Conservation (phyloP, 2,113 vertebrate genomes). For the Cyanocitta stelleri region DNA sequence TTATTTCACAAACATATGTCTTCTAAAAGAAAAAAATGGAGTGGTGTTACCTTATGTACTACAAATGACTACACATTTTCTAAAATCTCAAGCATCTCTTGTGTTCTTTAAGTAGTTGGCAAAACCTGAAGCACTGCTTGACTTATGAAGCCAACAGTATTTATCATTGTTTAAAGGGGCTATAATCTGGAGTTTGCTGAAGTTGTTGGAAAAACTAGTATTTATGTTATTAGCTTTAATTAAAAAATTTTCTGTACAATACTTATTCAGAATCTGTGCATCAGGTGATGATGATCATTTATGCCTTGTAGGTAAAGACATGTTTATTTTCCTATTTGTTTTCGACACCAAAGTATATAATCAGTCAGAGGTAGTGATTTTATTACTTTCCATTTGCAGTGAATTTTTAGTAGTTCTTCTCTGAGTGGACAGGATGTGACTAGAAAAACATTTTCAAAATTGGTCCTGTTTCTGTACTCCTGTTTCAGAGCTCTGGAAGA, state of each 20-base stretch:
- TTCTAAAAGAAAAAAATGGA: neutral
- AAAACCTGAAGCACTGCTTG: neutral
- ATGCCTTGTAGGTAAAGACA: neutral
- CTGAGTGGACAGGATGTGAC: neutral
- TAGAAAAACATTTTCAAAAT: neutral
- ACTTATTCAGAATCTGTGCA: neutral
- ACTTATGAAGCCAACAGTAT: neutral
- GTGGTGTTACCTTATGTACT: neutral
- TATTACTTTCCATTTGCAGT: neutral
- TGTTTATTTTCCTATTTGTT: neutral
- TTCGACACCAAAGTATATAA: neutral
- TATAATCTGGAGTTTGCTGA: neutral
- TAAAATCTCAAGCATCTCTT: neutral
- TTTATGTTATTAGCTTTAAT: neutral
- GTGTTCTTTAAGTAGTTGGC: neutral
- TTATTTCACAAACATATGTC: neutral
- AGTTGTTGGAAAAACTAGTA: neutral
- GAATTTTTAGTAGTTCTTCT: neutral
- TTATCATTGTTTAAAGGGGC: neutral
- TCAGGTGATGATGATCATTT: neutral
- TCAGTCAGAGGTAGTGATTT: neutral
- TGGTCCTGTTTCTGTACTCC: neutral
- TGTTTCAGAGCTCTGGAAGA: conserved; percentile 63
- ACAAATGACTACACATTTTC: neutral
- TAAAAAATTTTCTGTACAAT: neutral